Evolutionary conservation across 2,113 vertebrate genomes (phyloP).

Genomic region (Nesospiza acunhae): DNA sequence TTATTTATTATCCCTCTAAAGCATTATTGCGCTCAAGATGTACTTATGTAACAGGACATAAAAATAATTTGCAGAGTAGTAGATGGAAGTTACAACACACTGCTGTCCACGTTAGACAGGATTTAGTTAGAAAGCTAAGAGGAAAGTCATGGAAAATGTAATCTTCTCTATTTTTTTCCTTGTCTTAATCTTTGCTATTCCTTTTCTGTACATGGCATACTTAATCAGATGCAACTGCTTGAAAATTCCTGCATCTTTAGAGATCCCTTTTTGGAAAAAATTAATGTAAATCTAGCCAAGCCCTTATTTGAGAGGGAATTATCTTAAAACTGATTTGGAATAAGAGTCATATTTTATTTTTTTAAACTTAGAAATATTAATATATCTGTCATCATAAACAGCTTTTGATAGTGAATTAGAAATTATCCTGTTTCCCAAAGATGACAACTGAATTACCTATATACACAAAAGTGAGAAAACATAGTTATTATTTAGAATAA

Average conservation of each 20-base stretch:
- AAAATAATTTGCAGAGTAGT: neutral
- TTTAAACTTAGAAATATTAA: neutral
- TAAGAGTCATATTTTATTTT: neutral
- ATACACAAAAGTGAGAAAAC: neutral
- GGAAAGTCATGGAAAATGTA: neutral
- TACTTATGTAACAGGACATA: neutral
- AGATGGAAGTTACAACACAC: neutral
- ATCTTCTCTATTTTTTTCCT: neutral
- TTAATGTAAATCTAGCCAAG: neutral
- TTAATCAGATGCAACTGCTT: neutral
- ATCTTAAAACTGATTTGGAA: constrained; percentile 6
- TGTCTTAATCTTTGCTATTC: neutral
- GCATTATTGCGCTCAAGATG: neutral
- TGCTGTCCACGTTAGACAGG: neutral
- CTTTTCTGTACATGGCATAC: neutral
- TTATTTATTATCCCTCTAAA: constrained; percentile 5
- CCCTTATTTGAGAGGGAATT: neutral
- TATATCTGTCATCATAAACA: neutral
- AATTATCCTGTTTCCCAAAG: neutral
- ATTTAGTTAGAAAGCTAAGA: neutral
- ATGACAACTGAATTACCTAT: neutral
- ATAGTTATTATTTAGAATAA: neutral
- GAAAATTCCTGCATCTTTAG: neutral
- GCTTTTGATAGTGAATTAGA: neutral
- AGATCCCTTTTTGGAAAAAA: neutral